Evolutionary conservation across 2,888 invertebrate genomes (phyloP).

Genomic region (Saturnia japonica): DNA sequence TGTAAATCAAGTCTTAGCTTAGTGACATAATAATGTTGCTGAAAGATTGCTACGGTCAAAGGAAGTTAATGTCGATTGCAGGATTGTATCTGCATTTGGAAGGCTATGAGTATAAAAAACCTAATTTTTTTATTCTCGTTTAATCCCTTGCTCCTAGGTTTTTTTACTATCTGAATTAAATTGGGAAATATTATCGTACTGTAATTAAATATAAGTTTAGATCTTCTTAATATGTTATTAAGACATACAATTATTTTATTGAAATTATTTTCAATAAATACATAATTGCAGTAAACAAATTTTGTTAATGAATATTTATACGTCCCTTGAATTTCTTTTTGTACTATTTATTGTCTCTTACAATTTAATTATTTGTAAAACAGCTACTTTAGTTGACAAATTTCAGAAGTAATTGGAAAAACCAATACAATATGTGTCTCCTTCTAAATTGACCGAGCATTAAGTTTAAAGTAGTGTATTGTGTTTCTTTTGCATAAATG

Average conservation of each 20-base stretch:
- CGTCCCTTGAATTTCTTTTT: too few relatives aligned
- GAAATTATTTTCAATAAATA: neutral
- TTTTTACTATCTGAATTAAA: neutral
- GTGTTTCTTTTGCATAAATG: constrained; percentile 35
- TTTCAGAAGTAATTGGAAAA: neutral
- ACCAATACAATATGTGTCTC: neutral
- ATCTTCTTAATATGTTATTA: neutral
- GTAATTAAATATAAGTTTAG: too few relatives aligned
- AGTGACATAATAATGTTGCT: constrained; percentile 37
- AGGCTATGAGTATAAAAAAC: neutral
- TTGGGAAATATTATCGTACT: neutral
- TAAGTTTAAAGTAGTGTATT: constrained; percentile 16
- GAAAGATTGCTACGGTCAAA: neutral
- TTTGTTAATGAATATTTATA: too few relatives aligned
- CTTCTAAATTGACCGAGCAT: constrained; percentile 17
- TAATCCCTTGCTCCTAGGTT: neutral
- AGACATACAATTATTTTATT: neutral
- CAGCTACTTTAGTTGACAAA: neutral
- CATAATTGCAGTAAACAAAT: too few relatives aligned
- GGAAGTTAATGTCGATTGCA: neutral
- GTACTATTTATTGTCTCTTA: too few relatives aligned
- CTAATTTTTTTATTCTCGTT: neutral
- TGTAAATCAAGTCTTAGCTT: constrained; percentile 29
- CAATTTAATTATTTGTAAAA: too few relatives aligned
- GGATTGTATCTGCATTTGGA: neutral